Conservation (phyloP, 2,888 invertebrate species). For the Achlya flavicornis region DNA sequence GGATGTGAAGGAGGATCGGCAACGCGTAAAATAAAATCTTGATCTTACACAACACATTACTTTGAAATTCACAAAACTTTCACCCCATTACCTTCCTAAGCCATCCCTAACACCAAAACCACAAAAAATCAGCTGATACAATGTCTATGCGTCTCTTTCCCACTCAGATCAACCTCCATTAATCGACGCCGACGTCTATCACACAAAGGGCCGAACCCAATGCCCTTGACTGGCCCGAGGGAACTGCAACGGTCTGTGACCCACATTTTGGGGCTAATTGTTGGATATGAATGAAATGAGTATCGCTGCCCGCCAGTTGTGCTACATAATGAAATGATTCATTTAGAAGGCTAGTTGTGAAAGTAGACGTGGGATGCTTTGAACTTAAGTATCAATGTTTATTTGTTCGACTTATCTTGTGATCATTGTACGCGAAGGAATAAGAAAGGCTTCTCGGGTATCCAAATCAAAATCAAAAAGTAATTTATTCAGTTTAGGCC, state of each 20-base stretch:
- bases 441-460: too few relatives aligned
- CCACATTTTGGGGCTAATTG: conserved; percentile 46
- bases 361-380: not conserved
- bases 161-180: conserved; percentile 16
- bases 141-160: conserved; percentile 35
- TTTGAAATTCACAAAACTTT: not conserved
- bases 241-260: conserved; percentile 55
- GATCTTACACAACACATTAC: too few relatives aligned
- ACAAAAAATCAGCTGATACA: conserved; percentile 39
- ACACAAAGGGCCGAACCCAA: conserved; percentile 46
- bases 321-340: not conserved
- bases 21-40: too few relatives aligned
- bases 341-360: not conserved
- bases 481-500: too few relatives aligned
- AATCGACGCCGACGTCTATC: conserved; percentile 30
- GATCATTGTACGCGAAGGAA: too few relatives aligned
- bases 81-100: not conserved
- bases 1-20: too few relatives aligned
- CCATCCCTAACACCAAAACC: conserved; percentile 22
- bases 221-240: conserved; percentile 58
- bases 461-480: too few relatives aligned
- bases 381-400: too few relatives aligned
- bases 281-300: conserved; percentile 11
- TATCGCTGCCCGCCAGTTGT: not conserved
- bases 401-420: too few relatives aligned